Base-by-base conservation (phyloP, 2,888 invertebrate species). In the Apotomis betuletana region DNA sequence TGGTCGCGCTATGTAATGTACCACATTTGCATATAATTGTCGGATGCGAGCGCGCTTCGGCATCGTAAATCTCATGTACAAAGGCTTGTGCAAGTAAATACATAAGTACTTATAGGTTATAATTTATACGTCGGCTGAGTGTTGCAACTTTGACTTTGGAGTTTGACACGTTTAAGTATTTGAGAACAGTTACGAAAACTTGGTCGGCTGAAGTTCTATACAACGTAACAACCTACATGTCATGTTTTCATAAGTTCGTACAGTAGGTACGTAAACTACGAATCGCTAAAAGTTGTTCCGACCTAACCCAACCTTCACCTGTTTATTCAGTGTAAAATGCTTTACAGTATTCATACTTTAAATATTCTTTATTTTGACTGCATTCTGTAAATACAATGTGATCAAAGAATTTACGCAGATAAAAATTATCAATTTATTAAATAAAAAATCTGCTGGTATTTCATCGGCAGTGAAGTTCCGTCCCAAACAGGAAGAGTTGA, bases 11-110 rank as follows among this genome's bases (percentile, higher is more conserved):
- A 71, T 74, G 71, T 76, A 76, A 71, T 74, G 71, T 76, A 76
- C 74, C 78, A 78, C 80, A 89, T 89, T 89, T 88, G 81, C 89
- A 90, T 90, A 89, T 90, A 90, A 91, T 90, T 88, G 90, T 87
- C 83, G 85, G 86, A 82, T 86, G 82, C 84, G 80, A 80, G 77
- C 80, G 83, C 82, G 82, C 83, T 83, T 84, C 83, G 79, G 77
- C 77, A 83, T 82, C 77, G 87, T 90, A 89, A 91, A 90, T 90
- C 87, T 86, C 81, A 74, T 79, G 79, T 81, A 81, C 83, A 85
- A 89, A 86, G 84, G 83, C 77, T 75, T 78, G 78, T 61, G 68
- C 52, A 49, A 69, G 69, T 63, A 69, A 62, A 74, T 73, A 77
- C 69, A 74, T 77, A n/a, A n/a, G n/a, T n/a, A 75, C 70, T 69